Evolutionary conservation across 2,797 vertebrate species (phyloP).

Genomic region (Acanthurus tractus): DNA sequence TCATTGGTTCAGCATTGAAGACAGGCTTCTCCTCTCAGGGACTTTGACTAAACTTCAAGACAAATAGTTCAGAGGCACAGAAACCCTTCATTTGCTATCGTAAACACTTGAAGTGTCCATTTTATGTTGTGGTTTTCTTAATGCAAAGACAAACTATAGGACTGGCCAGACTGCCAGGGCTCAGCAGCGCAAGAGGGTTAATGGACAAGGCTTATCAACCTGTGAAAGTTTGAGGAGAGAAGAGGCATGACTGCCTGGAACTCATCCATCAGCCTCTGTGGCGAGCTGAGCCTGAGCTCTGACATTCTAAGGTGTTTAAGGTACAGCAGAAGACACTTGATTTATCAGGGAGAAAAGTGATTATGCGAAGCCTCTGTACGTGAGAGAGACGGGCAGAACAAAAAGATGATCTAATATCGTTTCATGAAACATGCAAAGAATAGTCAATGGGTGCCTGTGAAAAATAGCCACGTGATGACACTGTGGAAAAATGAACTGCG

Average conservation of each 20-base stretch:
- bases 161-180: conserved; percentile 26
- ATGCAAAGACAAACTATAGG: conserved; percentile 37
- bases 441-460: conserved; percentile 54
- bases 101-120: conserved; percentile 16
- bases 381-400: conserved; percentile 61
- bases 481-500: conserved; percentile 58
- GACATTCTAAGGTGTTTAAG: conserved; percentile 78
- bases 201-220: conserved; percentile 70
- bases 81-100: no score
- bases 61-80: no score
- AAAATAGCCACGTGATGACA: conserved; percentile 64
- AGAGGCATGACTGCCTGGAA: conserved; percentile 64
- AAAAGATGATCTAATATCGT: conserved; percentile 73
- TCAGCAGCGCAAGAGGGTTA: conserved; percentile 64
- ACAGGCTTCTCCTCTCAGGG: no score
- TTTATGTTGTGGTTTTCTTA: conserved; percentile 36
- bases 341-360: conserved; percentile 79
- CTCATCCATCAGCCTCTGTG: conserved; percentile 73
- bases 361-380: conserved; percentile 65
- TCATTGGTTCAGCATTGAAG: no score
- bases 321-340: conserved; percentile 74
- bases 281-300: conserved; percentile 61
- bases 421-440: conserved; percentile 80
- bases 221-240: conserved; percentile 56
- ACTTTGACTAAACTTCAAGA: no score